Percentiles rank a stretch among this genome's conserved stretches.
phyloP scores from a whole-genome alignment of 2,113 vertebrate genomes.

The Eulacestoma nigropectus region DNA sequence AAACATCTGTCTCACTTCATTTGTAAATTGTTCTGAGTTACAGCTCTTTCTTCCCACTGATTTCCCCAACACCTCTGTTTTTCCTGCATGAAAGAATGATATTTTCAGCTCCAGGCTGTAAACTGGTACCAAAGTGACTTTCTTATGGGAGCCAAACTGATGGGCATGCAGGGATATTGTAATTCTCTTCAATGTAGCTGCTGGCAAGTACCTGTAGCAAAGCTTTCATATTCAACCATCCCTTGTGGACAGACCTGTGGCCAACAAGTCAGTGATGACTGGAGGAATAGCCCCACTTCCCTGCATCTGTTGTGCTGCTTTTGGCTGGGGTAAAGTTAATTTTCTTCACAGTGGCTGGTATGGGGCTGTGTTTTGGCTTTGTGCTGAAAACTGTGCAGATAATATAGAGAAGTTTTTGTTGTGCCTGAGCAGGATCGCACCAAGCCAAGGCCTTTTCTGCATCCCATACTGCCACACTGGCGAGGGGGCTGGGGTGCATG shows the following conservation, averaged over 20 bases:
- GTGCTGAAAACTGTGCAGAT: fast-evolving
- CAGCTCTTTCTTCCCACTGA: neutral
- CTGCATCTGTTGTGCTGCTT: neutral
- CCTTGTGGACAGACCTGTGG: neutral
- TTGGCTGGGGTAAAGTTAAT: neutral
- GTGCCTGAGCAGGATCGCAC: neutral
- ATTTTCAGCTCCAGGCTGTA: neutral
- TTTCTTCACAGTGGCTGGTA: neutral
- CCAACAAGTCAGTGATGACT: neutral
- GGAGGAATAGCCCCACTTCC: neutral
- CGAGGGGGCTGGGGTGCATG: neutral
- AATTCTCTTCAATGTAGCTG: neutral
- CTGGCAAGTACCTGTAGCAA: neutral
- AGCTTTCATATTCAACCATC: neutral
- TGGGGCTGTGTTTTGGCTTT: neutral
- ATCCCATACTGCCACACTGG: neutral
- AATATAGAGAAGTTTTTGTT: neutral
- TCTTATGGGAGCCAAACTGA: neutral
- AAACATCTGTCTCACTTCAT: neutral
- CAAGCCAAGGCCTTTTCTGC: neutral
- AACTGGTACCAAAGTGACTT: neutral
- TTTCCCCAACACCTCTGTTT: neutral
- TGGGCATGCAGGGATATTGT: neutral
- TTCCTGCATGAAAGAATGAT: neutral
- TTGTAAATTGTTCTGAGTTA: neutral